Base-by-base conservation (phyloP, 2,797 vertebrate genomes). In the Pyrocephalus nanus region DNA sequence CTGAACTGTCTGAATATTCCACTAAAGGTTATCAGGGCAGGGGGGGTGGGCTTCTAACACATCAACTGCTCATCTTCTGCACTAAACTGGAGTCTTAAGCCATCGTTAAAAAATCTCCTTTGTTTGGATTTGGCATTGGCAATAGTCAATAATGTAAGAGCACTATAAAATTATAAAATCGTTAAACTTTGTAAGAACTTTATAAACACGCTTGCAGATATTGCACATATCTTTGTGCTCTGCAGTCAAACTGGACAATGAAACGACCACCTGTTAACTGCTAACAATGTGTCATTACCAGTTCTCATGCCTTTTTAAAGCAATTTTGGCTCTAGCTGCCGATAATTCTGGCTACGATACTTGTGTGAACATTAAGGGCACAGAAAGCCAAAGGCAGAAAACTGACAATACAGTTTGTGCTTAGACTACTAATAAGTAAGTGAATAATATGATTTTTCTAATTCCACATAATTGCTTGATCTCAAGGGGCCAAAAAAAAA, bases 211-310 rank as follows among this genome's bases (percentile, higher is more conserved):
- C 91, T 97, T 92, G 88, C 91, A 97, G 97, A 97, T 95, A 97
- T 91, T 96, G 93, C 94, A 96, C 97, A 97, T 97, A 97, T 97
- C 93, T 97, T 97, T 94, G 97, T 97, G 98, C 97, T 97, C 91
- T 93, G 88, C 93, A 97, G 97, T 97, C 94, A 98, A 98, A 98
- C 97, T 98, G 98, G 97, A 98, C 98, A 98, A 98, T 97, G 97
- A 98, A 97, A 98, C 97, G 97, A 98, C 98, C 98, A 98, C 98
- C 98, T 98, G 98, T 98, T 98, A 98, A 98, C 96, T 97, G 97
- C 97, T 98, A 98, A 98, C 98, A 98, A 98, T 98, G 97, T 98
- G 97, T 97, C 97, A 97, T 96, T 96, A 97, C 96, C 95, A 94
- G 96, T 97, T 98, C 97, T 97, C 96, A 98, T 98, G 98, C 97